Evolutionary conservation across 2,113 vertebrate genomes (phyloP).

Genomic region (Enhydra lutris): DNA sequence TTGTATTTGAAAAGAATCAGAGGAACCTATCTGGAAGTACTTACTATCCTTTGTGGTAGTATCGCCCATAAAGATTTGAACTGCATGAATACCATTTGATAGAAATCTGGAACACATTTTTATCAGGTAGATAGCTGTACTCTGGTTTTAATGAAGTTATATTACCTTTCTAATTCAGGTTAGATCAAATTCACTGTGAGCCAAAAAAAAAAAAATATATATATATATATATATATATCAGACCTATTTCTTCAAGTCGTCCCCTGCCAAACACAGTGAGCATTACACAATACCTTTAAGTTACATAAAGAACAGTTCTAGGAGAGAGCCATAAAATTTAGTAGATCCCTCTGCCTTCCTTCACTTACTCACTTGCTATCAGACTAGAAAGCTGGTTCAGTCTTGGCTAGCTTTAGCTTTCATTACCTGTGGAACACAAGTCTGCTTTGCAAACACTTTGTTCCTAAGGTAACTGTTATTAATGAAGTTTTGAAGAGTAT

Average conservation of each 20-base stretch:
- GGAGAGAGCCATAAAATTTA: background rate
- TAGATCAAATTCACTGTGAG: background rate
- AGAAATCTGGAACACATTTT: background rate
- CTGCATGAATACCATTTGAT: background rate
- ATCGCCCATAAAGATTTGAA: background rate
- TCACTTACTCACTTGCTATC: background rate
- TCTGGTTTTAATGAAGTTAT: background rate
- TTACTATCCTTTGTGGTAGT: background rate
- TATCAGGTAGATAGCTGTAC: background rate
- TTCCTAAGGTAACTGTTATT: background rate
- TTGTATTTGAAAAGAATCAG: background rate
- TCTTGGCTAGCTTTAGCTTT: background rate
- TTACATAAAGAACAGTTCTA: background rate
- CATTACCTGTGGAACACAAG: background rate
- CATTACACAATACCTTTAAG: background rate
- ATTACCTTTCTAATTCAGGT: background rate
- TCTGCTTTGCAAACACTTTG: background rate
- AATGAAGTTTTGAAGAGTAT: background rate
- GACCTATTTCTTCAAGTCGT: background rate
- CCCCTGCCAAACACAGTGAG: background rate
- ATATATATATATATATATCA: no score
- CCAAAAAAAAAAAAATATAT: background rate
- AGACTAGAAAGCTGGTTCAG: background rate
- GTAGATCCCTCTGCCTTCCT: background rate
- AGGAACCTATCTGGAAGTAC: background rate